Base-by-base conservation (phyloP, 2,888 invertebrate genomes). In the Globia sparganii region DNA sequence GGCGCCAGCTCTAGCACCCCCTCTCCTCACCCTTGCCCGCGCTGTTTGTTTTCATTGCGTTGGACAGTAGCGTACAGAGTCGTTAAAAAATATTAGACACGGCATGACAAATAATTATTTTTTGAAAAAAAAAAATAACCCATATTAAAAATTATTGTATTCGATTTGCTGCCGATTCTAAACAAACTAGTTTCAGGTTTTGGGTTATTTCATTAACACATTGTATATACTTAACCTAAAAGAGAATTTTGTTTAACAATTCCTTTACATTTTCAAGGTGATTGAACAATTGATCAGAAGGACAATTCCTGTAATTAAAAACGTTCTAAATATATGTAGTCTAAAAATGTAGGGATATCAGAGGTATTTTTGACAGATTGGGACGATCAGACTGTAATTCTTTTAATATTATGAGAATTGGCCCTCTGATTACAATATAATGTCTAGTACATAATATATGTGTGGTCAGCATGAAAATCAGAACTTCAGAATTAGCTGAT, bases 381-480 rank as follows among this genome's bases (percentile, higher is more conserved):
- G 11, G 25, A 11, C 53, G 1, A n/a, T 53, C 53, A 11, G 25
- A n/a, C 53, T n/a, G 25, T 25, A 11, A 25, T n/a, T 53, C 25
- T 25, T 53, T 25, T 53, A 11, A 53, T n/a, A 53, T 53, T 25
- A 9, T 0, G 25, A 53, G 53, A 53, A 25, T 11, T 53, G n/a
- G 25, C 53, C 25, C 25, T 53, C 11, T 53, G 4, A 53, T 74
- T 34, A 74, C 6, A 66, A 28, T 13, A 9, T 53, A 8, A 59
- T n/a, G n/a, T n/a, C n/a, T n/a, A 73, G 13, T 80, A 43, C 40
- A 9, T 43, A 37, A n/a, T n/a, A n/a, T n/a, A 25, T 28, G n/a
- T 61, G 28, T 68, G 68, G 62, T 76, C 18, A 68, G 18, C 56
- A 25, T 53, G 4, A 78, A 59, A 78, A 59, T 28, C 34, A 25